Conservation (phyloP, 1,140 invertebrate genomes). For the Bombus sylvicola region DNA sequence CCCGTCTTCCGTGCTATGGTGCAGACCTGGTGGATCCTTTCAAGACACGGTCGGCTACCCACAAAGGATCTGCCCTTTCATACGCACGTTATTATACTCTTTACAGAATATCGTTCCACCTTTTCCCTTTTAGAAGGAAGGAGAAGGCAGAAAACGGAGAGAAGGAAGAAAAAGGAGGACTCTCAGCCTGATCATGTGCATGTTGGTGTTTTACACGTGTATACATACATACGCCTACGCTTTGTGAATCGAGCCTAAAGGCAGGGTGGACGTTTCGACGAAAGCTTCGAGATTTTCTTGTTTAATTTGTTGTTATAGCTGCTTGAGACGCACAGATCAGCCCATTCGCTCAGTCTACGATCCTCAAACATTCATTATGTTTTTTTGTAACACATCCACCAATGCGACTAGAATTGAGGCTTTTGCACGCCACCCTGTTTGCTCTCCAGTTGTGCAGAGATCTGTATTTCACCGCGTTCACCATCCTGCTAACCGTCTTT, state of each 20-base stretch:
- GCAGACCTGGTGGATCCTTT: conserved; percentile 77
- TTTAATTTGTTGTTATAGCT: conserved; percentile 82
- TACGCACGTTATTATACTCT: conserved; percentile 79
- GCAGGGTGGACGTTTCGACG: conserved; percentile 61
- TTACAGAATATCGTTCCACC: conserved; percentile 81
- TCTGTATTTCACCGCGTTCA: conserved; percentile 45
- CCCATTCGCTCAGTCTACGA: conserved; percentile 63
- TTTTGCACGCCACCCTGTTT: conserved; percentile 51
- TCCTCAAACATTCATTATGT: conserved; percentile 82
- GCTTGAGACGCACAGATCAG: conserved; percentile 69
- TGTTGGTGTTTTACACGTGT: conserved; percentile 58
- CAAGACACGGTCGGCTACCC: conserved; percentile 80
- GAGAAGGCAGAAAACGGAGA: neutral
- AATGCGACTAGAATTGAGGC: conserved; percentile 33
- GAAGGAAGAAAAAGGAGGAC: conserved; percentile 25
- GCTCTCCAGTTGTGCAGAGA: conserved; percentile 34
- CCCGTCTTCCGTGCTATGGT: conserved; percentile 38
- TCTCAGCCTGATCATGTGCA: neutral
- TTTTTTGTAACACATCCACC: conserved; percentile 76
- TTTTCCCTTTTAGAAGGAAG: conserved; percentile 47
- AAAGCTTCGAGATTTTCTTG: conserved; percentile 69
- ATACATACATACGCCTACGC: conserved; percentile 55
- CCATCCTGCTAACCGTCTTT: conserved; percentile 51
- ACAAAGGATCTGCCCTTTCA: conserved; percentile 76
- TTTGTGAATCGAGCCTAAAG: conserved; percentile 48